Evolutionary conservation across 2,797 vertebrate genomes (phyloP).

Genomic region (Cossypha niveicapilla): DNA sequence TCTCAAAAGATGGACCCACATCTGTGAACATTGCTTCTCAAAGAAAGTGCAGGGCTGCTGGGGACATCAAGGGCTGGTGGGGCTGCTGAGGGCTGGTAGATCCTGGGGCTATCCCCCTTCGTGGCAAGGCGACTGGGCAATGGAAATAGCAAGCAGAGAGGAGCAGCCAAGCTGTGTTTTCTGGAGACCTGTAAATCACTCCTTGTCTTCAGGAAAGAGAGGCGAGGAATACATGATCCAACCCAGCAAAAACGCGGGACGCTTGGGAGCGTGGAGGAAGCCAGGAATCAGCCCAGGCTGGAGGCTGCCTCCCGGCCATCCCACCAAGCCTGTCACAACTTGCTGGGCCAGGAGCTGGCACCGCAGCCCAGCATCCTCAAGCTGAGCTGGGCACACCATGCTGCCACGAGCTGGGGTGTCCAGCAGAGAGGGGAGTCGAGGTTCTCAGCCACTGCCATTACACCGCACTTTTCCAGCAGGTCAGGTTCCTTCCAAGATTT

Average conservation of each 20-base stretch:
- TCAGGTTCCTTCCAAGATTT: constrained; percentile 19
- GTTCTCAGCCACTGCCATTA: rapidly evolving
- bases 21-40: not conserved
- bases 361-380: not conserved
- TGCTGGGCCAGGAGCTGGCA: not conserved
- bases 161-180: constrained; percentile 34
- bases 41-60: not conserved
- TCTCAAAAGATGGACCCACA: not conserved
- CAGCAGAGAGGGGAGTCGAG: not conserved
- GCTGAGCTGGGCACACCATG: rapidly evolving
- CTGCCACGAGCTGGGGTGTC: not conserved
- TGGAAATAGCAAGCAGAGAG: not conserved
- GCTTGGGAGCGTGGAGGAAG: not conserved
- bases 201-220: constrained; percentile 13
- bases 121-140: not conserved
- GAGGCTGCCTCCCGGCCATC: not conserved
- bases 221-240: constrained; percentile 45
- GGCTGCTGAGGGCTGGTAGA: rapidly evolving
- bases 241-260: constrained; percentile 2
- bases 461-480: not conserved
- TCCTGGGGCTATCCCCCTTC: not conserved
- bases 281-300: not conserved
- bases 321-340: not conserved
- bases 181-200: constrained; percentile 57
- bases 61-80: not conserved